Evolutionary conservation across 2,797 vertebrate genomes (phyloP), one percentile per base, ranked within the genome.

Genomic region (Acanthurus leucopareius): DNA sequence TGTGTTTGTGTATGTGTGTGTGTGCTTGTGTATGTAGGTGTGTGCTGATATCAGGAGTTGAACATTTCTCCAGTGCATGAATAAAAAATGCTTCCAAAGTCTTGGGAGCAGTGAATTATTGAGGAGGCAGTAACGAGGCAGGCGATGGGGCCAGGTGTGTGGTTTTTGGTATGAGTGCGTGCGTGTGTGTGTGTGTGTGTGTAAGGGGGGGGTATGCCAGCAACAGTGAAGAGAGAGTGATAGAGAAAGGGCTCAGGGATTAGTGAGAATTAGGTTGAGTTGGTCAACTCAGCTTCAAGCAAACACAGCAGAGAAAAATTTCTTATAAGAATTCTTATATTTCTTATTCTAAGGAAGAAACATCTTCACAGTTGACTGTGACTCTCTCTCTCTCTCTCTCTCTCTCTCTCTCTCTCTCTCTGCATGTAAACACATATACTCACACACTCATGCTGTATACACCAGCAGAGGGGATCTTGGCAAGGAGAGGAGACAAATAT

Each of bases 21-120:
- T 64, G 47, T 52, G 20, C 20, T 65, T 38, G 75, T 75, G 67
- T 61, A 38, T 35, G 60, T 44, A 58, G 49, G 62, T 47, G 58
- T 32, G n/a, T 19, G 42, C 44, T 67, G 75, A 88, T 88, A 91
- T 70, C 48, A 91, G 79, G 79, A 82, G 71, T 49, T 49, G 68
- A 79, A 88, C 80, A 84, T 90, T 90, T 80, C 83, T 92, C 82
- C 76, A 90, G 58, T 45, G 60, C 84, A 93, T 94, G 86, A 95
- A 94, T 95, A 94, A 94, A 92, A 92, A 87, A 94, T 93, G 79
- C 49, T 73, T 83, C 76, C 83, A 89, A 92, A 92, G 88, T 92
- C 79, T 90, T 85, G 81, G 80, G 84, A 85, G 83, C 69, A 16
- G 88, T 95, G 88, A 94, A 95, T 95, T 93, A 94, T 94, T 94